Base-by-base conservation (phyloP, 2,888 invertebrate species). In the Pyrrhia umbra region DNA sequence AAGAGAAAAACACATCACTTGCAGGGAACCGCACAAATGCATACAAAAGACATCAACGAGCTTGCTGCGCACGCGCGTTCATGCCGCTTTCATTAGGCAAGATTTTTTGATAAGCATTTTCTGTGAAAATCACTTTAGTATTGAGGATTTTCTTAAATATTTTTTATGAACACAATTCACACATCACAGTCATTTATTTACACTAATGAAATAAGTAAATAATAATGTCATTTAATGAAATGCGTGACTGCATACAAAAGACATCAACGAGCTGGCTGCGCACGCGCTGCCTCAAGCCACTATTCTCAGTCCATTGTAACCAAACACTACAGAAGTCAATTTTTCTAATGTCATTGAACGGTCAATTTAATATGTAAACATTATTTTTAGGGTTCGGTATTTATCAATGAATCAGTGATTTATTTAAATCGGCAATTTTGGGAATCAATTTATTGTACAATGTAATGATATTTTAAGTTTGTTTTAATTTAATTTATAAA, bases 41-140 rank as follows among this genome's bases (percentile, higher is more conserved):
- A 75, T 84, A 85, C 82, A 86, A 85, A 82, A 88, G 89, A 90
- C 85, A 85, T 90, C 85, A 88, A 89, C 90, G 87, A 72, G 75
- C 69, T 71, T 43, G 10, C 56, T 69, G 85, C 88, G 87, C 85
- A 23, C 50, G 81, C 84, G 88, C 88, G 84, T 0, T 1, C 6
- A 40, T 0, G 0, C 9, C 25, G 34, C n/a, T 47, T 18, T 34
- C 34, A 34, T 34, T 30, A 30, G 13, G 34, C n/a, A 4, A 34
- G 34, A 34, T 34, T 20, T 42, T 10, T 42, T 42, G 20, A 21
- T 20, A 40, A 40, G 9, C 6, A 5, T 16, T 16, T 16, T 18
- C 34, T 34, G 6, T 40, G 3, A n/a, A 40, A 16, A 18, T 40
- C 15, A 6, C 16, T 40, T 20, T 10, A 16, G 13, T 40, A 16